Base-by-base conservation (phyloP, 2,113 vertebrate species). In the Cepphus grylle region DNA sequence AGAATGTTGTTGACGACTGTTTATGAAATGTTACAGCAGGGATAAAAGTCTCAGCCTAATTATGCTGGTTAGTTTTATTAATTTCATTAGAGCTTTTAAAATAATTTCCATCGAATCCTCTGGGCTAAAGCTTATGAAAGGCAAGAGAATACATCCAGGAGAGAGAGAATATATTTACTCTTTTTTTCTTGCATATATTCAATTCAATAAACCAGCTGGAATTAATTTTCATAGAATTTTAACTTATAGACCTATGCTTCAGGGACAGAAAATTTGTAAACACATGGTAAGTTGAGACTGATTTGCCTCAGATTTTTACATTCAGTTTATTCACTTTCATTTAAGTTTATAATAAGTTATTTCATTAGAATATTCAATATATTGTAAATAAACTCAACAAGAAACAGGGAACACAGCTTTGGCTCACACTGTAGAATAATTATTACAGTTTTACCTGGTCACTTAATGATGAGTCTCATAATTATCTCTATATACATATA, bases 61-160 rank as follows among this genome's bases (percentile, higher is more conserved):
- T 89, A 90, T n/a, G 16, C 25, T 10, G 16, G 90, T 90, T 96
- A 76, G 52, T 82, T 96, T 93, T 92, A 86, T 53, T 96, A 85
- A 96, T 96, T 95, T 96, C 87, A 93, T 42, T 55, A 69, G 12
- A 21, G 27, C 12, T 92, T 96, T 89, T 52, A 61, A 86, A 92
- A 74, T 67, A 20, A 81, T 91, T 95, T 81, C 47, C 38, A 53
- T 65, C 59, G 10, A 89, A 67, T 93, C 61, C 45, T 36, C 22
- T 78, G 66, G 30, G 66, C 22, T 29, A 79, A 88, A 38, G 34
- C 36, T 59, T 80, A 94, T 93, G 70, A 92, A 92, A 95, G 45
- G 36, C 63, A 95, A 92, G 40, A 92, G 36, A 65, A 78, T 26
- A 4, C 26, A 79, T 69, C 22, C 43, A 94, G 27, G 26, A 93